phyloP scores from a whole-genome alignment of 2,888 invertebrate genomes.

The Acanthosepion pharaonis region DNA sequence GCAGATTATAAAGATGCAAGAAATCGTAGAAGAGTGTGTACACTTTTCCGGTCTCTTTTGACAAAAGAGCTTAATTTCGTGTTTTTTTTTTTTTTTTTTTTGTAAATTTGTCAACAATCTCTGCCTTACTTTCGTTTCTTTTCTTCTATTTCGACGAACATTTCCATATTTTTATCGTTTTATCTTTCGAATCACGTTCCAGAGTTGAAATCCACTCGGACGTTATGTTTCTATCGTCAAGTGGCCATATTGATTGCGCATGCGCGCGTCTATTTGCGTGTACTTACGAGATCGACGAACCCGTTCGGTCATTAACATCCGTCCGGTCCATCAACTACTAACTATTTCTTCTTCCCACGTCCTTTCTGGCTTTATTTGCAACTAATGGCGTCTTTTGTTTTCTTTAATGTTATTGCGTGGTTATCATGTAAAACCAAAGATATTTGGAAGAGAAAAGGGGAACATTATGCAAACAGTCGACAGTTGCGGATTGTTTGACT shows the following conservation, averaged over 20 bases:
- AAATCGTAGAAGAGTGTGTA: background rate
- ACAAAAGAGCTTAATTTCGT: background rate
- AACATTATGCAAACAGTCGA: background rate
- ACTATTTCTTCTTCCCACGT: background rate
- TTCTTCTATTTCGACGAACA: background rate
- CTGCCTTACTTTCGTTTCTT: background rate
- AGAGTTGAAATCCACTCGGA: background rate
- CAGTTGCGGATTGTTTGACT: background rate
- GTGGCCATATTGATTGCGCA: background rate
- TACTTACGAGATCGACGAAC: background rate
- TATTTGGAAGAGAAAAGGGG: background rate
- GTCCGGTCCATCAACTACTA: background rate
- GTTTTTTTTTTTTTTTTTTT: background rate
- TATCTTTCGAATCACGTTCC: constrained; percentile 22
- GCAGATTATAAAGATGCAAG: background rate
- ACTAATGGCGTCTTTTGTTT: background rate
- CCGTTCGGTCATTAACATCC: background rate
- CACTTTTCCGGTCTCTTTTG: background rate
- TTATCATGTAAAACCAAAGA: background rate
- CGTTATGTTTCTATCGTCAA: background rate
- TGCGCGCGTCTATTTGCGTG: background rate
- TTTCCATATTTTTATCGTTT: constrained; percentile 17
- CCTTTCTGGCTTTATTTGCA: background rate
- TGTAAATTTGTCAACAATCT: background rate
- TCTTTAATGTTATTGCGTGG: background rate